Base-by-base conservation (phyloP, 2,888 invertebrate genomes). In the Microdon myrmicae region DNA sequence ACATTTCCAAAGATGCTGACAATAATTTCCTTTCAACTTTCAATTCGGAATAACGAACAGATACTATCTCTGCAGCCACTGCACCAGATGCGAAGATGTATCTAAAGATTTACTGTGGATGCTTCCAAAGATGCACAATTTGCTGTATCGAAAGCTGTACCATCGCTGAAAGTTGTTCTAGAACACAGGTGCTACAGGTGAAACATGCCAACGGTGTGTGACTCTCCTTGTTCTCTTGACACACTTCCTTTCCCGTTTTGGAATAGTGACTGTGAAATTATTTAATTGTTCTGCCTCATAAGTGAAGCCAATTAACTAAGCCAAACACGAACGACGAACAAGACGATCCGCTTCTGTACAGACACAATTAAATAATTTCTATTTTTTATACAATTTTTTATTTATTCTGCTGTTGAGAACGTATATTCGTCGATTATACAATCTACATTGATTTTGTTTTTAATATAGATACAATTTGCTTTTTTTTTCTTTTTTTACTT, bases 181-280 rank as follows among this genome's bases (percentile, higher is more conserved):
- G 64, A 64, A 38, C 64, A 58, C 58, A 64, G 58, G 64, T 58
- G 64, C 47, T 26, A 22, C 22, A 9, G 13, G 2, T 19, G 14
- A 26, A 14, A 26, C 28, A 22, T 3, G 43, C 17, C 20, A 25
- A 31, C 19, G 19, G 35, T 22, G 39, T 64, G 58, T 51, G 45
- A 39, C 32, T 56, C 28, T 41, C 53, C 70, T 69, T 48, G 74
- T 73, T 75, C 73, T 72, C 70, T 69, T 75, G 75, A 76, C 76
- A 75, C 68, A 73, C 73, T 76, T 75, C 72, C 48, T 43, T 29
- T 49, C 61, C 58, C 47, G 69, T 61, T 67, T 54, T 12, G 14
- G 39, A 29, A 10, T 19, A 58, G 41, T 76, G 76, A 76, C 75
- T 76, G 74, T 75, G 74, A 75, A 75, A 76, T 74, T 75, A 70